Conservation (phyloP, 2,797 vertebrate genomes). For the Acanthiza pusilla region DNA sequence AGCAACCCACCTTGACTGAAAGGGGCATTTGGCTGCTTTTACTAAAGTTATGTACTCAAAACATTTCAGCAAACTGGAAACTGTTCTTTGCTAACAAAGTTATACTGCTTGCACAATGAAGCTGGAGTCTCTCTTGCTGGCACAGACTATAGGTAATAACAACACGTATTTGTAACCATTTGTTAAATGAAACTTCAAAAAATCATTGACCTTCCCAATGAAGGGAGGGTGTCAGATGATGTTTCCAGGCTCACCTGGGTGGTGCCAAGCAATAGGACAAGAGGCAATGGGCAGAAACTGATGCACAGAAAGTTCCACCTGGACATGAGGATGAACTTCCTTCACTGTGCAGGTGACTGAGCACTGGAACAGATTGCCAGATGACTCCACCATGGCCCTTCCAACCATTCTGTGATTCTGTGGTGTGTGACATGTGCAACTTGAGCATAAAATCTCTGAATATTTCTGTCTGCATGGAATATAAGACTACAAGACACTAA, state of each 20-base stretch:
- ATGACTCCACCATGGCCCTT: neutral
- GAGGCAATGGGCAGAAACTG: neutral
- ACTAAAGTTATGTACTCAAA: neutral
- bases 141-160: neutral
- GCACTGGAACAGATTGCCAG: neutral
- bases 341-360: neutral
- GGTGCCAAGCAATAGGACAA: neutral
- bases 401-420: neutral
- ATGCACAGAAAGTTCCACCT: neutral
- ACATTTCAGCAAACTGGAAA: neutral
- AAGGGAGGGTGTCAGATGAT: neutral
- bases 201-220: neutral
- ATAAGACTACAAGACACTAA: neutral
- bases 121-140: neutral
- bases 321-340: neutral
- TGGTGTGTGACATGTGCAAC: neutral
- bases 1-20: neutral
- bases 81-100: neutral
- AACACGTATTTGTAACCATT: neutral
- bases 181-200: neutral
- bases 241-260: neutral
- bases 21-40: neutral
- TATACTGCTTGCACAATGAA: neutral
- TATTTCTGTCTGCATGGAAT: neutral
- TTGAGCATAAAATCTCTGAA: neutral